phyloP scores from a whole-genome alignment of 2,797 vertebrate species.

The Myotis vivesi region DNA sequence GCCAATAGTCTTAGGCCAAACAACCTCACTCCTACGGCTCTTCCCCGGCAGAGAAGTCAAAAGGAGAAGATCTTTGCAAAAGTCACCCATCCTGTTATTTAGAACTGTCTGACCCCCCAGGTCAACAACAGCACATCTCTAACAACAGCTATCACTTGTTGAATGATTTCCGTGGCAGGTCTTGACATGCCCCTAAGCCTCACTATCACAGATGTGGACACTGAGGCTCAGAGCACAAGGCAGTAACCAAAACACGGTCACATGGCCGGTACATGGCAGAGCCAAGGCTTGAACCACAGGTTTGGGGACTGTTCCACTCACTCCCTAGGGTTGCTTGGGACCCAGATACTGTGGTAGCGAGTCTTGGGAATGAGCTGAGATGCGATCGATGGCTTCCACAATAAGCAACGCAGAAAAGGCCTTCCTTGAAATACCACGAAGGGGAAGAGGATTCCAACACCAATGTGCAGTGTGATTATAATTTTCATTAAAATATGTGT shows the following conservation, averaged over 20 bases:
- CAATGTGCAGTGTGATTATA: not conserved
- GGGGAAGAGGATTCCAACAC: not conserved
- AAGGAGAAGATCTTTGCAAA: not conserved
- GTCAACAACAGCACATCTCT: not conserved
- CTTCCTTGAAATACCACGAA: not conserved
- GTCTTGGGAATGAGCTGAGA: not conserved
- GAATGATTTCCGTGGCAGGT: not conserved
- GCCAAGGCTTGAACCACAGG: not conserved
- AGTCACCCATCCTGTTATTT: fast-evolving
- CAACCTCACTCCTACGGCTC: not conserved
- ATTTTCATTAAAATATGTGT: not conserved
- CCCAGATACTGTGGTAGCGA: not conserved
- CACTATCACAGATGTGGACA: not conserved
- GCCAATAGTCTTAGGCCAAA: not conserved
- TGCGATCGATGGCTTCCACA: fast-evolving
- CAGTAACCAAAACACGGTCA: not conserved
- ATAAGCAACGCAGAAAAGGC: not conserved
- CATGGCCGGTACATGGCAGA: not conserved
- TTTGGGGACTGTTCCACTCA: slow-evolving; percentile 28
- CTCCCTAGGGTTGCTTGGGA: not conserved
- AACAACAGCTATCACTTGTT: too few species aligned
- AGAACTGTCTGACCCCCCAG: not conserved
- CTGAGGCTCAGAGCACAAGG: not conserved
- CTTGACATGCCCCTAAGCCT: not conserved
- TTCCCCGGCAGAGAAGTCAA: not conserved